These are phyloP conservation scores for Ctenoplectra terminalis DNA, from an alignment of 1,140 invertebrate species.

Conservation along the genomic window DNA sequence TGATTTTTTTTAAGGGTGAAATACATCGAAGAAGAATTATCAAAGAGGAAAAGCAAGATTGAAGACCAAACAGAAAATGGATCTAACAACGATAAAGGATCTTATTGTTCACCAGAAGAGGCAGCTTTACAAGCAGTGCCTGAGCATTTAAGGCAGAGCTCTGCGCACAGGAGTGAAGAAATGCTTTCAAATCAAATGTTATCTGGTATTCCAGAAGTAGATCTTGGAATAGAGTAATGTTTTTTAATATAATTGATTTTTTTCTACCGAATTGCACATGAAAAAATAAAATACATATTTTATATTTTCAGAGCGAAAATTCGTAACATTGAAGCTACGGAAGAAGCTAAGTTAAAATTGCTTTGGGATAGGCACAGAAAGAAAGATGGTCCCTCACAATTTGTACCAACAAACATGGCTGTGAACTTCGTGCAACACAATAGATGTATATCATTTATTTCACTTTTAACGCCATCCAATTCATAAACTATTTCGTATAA, in stretches of 20 bases:
- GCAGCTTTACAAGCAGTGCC: conserved; percentile 93
- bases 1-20: conserved; percentile 90
- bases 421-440: conserved; percentile 99
- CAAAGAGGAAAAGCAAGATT: conserved; percentile 91
- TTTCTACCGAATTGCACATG: not conserved
- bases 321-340: conserved; percentile 98
- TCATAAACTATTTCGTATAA: not conserved
- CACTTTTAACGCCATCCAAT: conserved; percentile 28
- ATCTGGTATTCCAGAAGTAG: conserved; percentile 99
- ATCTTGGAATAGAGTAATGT: conserved; percentile 96
- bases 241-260: not conserved
- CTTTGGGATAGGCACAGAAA: conserved; percentile 94
- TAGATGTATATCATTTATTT: conserved; percentile 87
- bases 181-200: conserved; percentile 99
- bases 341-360: conserved; percentile 97
- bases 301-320: conserved; percentile 92
- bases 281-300: conserved; percentile 37
- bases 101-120: conserved; percentile 93
- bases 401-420: conserved; percentile 98
- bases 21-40: conserved; percentile 97
- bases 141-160: conserved; percentile 92
- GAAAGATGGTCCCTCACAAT: conserved; percentile 96
- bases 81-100: conserved; percentile 82
- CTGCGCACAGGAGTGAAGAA: conserved; percentile 94
- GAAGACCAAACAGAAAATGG: conserved; percentile 73